A percentile compares a stretch with the other conserved stretches of the same genome.
Conservation (phyloP, 1,140 invertebrate species). For the Drosophila pseudoobscura region DNA sequence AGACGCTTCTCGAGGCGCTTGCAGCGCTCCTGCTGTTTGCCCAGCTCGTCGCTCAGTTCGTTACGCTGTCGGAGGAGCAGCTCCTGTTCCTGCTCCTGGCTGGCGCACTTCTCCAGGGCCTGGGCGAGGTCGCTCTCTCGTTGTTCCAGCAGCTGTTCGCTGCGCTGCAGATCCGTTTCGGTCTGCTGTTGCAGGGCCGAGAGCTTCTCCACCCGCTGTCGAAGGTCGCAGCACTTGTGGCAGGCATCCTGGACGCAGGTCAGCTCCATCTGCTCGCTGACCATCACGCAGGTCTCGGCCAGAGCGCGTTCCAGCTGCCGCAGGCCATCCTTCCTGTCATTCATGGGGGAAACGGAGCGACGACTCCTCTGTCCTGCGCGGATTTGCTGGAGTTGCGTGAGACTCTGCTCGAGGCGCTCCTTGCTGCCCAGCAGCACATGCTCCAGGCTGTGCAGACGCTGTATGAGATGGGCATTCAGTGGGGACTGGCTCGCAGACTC, state of each 20-base stretch:
- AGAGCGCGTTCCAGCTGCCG: slow-evolving; percentile 86
- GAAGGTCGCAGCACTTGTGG: slow-evolving; percentile 83
- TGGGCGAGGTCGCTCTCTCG: slow-evolving; percentile 68
- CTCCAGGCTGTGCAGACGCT: slow-evolving; percentile 85
- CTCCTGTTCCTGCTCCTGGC: slow-evolving; percentile 71
- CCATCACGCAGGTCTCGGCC: slow-evolving; percentile 84
- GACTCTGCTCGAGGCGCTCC: slow-evolving; percentile 77
- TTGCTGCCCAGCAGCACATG: slow-evolving; percentile 85
- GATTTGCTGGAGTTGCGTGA: slow-evolving; percentile 85
- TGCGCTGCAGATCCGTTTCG: slow-evolving; percentile 66
- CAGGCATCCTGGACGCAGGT: slow-evolving; percentile 83
- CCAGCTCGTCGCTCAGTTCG: slow-evolving; percentile 84
- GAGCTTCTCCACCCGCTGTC: slow-evolving; percentile 71
- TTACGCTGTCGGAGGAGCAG: slow-evolving; percentile 66
- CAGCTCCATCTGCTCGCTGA: slow-evolving; percentile 68
- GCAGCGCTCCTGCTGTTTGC: slow-evolving; percentile 86
- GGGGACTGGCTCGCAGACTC: slow-evolving; percentile 41
- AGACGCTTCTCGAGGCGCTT: slow-evolving; percentile 87
- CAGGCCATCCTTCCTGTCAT: slow-evolving; percentile 86
- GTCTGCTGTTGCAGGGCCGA: slow-evolving; percentile 57
- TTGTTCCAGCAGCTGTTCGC: slow-evolving; percentile 71
- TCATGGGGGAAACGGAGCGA: slow-evolving; percentile 85
- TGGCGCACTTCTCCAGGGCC: slow-evolving; percentile 68
- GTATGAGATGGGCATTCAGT: slow-evolving; percentile 84
- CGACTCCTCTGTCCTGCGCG: slow-evolving; percentile 84